These are phyloP conservation scores for Mimumesa dahlbomi DNA, from an alignment of 2,888 invertebrate species.

Conservation along the genomic window DNA sequence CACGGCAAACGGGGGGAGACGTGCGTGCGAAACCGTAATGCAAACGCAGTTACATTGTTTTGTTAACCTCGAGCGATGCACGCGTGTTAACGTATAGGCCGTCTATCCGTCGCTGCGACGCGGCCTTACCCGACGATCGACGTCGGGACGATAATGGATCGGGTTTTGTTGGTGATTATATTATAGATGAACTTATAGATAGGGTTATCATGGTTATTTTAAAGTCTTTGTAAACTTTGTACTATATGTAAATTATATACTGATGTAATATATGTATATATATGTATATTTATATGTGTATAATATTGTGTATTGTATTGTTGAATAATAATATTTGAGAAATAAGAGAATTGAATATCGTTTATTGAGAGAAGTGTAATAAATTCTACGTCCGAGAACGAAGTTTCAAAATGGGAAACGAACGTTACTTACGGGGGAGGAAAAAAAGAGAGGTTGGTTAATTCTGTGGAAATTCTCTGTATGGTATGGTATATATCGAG, in stretches of 20 bases:
- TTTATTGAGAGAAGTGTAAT: neutral
- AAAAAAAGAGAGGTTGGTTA: constrained; percentile 21
- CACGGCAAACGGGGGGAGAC: constrained; percentile 20
- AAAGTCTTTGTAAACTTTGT: neutral
- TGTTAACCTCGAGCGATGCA: constrained; percentile 6
- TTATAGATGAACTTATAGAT: too few species aligned
- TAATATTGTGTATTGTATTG: too few species aligned
- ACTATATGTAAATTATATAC: neutral
- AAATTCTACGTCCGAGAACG: too few species aligned
- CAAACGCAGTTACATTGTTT: constrained; percentile 11
- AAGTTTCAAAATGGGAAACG: constrained; percentile 1
- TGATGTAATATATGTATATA: neutral
- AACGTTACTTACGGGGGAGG: constrained; percentile 11
- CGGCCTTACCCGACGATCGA: too few species aligned
- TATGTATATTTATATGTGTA: too few species aligned
- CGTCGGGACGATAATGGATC: too few species aligned
- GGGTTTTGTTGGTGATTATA: too few species aligned
- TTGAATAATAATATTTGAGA: too few species aligned
- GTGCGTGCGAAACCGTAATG: constrained; percentile 7
- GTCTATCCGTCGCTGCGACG: too few species aligned
- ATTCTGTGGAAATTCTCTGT: constrained; percentile 35
- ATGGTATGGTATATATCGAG: neutral
- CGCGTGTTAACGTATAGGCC: too few species aligned
- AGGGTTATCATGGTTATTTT: too few species aligned
- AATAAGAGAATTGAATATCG: too few species aligned